A percentile compares a stretch with the other conserved stretches of the same genome.
phyloP scores from a whole-genome alignment of 2,113 vertebrate genomes.

The Rhabdornis inornatus region DNA sequence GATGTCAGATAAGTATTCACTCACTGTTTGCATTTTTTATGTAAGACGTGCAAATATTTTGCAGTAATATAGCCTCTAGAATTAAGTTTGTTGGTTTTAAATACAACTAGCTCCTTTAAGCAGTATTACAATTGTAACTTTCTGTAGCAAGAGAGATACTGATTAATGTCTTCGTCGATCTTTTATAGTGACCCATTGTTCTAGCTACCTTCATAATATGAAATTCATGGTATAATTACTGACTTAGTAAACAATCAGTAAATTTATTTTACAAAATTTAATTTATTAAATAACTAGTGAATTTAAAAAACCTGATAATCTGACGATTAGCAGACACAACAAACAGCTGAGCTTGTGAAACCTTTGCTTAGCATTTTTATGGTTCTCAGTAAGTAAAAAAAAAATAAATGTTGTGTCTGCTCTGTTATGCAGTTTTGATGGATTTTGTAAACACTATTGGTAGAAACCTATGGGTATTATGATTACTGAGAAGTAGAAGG shows the following conservation, averaged over 20 bases:
- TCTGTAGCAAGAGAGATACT: background rate
- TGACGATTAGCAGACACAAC: background rate
- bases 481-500: background rate
- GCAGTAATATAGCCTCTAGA: background rate
- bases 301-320: background rate
- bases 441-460: background rate
- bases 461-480: background rate
- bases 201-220: background rate
- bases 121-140: background rate
- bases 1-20: background rate
- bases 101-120: background rate
- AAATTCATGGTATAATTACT: background rate
- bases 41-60: background rate
- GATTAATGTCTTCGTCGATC: rapidly evolving
- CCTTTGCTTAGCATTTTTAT: background rate
- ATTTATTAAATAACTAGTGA: background rate
- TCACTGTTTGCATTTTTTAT: background rate
- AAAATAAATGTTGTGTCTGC: background rate
- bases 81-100: background rate
- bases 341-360: background rate
- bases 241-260: background rate
- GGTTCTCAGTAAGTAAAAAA: background rate
- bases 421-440: background rate
- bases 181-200: background rate
- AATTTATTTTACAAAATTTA: background rate